Evolutionary conservation across 1,140 invertebrate genomes (phyloP).

Genomic region (Drosophila virilis): DNA sequence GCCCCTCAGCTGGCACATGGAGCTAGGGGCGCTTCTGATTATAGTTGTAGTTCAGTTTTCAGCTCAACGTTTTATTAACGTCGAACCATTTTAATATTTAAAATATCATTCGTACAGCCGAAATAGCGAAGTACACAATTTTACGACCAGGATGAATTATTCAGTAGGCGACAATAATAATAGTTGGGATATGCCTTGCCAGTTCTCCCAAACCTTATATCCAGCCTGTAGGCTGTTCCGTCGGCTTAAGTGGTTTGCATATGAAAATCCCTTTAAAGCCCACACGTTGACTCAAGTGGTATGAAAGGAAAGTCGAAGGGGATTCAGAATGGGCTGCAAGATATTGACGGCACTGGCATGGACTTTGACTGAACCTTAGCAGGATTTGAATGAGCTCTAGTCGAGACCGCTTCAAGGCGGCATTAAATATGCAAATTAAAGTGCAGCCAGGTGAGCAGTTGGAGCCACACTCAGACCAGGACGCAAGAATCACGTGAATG

Average conservation of each 20-base stretch:
- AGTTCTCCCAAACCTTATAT: not conserved
- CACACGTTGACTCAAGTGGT: conserved; percentile 22
- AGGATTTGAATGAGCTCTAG: conserved; percentile 12
- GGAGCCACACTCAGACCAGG: conserved; percentile 12
- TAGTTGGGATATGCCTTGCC: conserved; percentile 14
- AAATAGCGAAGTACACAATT: conserved; percentile 34
- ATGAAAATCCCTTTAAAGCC: conserved; percentile 41
- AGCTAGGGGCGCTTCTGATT: conserved; percentile 1
- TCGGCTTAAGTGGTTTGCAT: conserved; percentile 45
- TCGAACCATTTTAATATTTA: conserved; percentile 70
- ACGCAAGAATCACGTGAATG: conserved; percentile 7
- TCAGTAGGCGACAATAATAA: conserved; percentile 51
- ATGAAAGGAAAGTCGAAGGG: not conserved
- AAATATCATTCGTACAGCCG: conserved; percentile 57
- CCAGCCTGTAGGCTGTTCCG: conserved; percentile 1
- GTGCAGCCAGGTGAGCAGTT: conserved; percentile 45
- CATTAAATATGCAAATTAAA: conserved; percentile 54
- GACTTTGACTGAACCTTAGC: not conserved
- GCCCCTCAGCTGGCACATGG: conserved; percentile 24
- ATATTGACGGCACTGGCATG: conserved; percentile 3
- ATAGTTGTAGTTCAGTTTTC: conserved; percentile 23
- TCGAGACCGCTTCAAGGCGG: conserved; percentile 25
- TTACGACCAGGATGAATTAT: conserved; percentile 40
- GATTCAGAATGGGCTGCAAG: not conserved
- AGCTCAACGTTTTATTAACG: conserved; percentile 15